Base-by-base conservation (phyloP, 2,113 vertebrate species). In the Coreoperca whiteheadi region DNA sequence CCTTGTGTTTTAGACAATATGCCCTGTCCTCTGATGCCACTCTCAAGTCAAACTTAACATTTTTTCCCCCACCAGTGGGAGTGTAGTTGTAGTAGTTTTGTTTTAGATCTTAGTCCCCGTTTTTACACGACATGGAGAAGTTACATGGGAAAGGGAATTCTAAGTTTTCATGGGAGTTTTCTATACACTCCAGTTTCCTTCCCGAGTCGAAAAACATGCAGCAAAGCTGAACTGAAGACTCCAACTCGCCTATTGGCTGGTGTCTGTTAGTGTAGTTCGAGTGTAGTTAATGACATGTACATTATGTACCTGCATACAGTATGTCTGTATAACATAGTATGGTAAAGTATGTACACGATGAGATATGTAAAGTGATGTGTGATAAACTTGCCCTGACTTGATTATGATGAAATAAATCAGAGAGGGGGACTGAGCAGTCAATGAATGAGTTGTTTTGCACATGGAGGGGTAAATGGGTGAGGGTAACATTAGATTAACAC, bases 401-500 rank as follows among this genome's bases (percentile, higher is more conserved):
- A 68, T 48, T 14, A 37, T 20, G 28, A 73, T 73, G 11, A 60
- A 32, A n/a, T 72, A 3, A 61, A 2, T 23, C 41, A 43, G 9
- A 15, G 14, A 20, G 25, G n/a, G 43, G 8, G 34, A 25, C 18
- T 2, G 16, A 74, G 46, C 34, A 43, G 37, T 79, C 25, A 66
- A 37, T 61, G 39, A 66, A 54, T 25, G 39, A 16, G n/a, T 64
- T 34, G 43, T 11, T 20, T 71, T 79, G 23, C 39, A 57, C 61
- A 16, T 56, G 53, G 11, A 10, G 32, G 53, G 63, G 25, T 76
- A 25, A 84, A 73, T 8, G 14, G 28, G 8, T 21, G 41, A 61
- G 41, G 51, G 34, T 77, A 66, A 39, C 65, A 32, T 57, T 74
- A 73, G 56, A 30, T 70, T 66, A 77, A 68, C 67, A 57, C 67